phyloP scores from a whole-genome alignment of 2,113 vertebrate genomes.

The Brachirus orientalis region DNA sequence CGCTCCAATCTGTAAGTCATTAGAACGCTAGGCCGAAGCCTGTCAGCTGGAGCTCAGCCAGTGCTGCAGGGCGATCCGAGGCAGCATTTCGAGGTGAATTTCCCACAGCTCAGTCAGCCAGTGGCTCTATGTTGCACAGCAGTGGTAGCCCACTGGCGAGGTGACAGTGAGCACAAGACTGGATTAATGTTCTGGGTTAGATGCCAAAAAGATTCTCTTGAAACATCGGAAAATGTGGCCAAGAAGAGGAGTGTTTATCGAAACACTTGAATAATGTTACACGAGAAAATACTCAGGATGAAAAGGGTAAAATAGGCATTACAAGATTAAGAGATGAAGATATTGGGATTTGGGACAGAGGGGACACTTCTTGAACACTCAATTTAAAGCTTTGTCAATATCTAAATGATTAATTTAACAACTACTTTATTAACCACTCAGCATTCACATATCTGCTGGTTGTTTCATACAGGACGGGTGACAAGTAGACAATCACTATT shows the following conservation, averaged over 20 bases:
- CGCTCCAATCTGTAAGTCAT: conserved; percentile 91
- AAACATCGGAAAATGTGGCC: background rate
- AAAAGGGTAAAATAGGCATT: background rate
- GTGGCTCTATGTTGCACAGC: conserved; percentile 73
- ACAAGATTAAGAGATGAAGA: background rate
- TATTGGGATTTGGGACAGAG: background rate
- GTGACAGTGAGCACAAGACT: conserved; percentile 78
- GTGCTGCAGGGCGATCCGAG: conserved; percentile 85
- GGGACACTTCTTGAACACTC: conserved; percentile 28
- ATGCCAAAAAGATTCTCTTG: conserved; percentile 15
- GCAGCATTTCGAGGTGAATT: conserved; percentile 57
- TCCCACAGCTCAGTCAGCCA: conserved; percentile 37
- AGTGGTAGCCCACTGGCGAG: conserved; percentile 78
- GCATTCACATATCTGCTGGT: conserved; percentile 17
- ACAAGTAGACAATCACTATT: conserved; percentile 1
- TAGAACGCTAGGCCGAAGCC: conserved; percentile 85
- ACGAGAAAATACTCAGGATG: background rate
- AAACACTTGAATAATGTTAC: conserved; percentile 12
- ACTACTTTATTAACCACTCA: conserved; percentile 17
- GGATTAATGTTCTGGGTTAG: conserved; percentile 32
- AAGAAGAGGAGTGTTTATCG: background rate
- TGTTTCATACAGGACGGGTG: conserved; percentile 14
- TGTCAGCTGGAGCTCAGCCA: conserved; percentile 86
- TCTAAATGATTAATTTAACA: conserved; percentile 35
- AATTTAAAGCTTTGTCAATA: conserved; percentile 34